Conservation (phyloP, 2,113 vertebrate species). For the Tapirus terrestris region DNA sequence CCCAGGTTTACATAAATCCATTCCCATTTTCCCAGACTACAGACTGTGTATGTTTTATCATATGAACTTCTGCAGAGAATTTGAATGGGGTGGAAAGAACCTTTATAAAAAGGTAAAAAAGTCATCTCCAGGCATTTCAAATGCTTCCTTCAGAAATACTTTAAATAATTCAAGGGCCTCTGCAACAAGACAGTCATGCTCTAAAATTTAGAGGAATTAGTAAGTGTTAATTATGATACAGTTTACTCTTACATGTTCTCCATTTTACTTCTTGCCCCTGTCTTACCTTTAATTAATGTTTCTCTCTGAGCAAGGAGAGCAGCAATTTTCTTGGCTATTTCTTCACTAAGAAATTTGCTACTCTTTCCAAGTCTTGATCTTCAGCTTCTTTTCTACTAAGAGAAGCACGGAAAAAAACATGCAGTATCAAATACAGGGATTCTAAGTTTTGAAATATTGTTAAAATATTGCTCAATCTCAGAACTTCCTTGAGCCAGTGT, state of each 20-base stretch:
- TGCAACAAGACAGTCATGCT: slow-evolving; percentile 27
- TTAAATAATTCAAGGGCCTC: slow-evolving; percentile 62
- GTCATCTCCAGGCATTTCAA: slow-evolving; percentile 42
- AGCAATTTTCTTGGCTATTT: slow-evolving; percentile 66
- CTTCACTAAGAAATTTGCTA: slow-evolving; percentile 47
- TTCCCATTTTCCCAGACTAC: neutral
- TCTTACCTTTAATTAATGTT: slow-evolving; percentile 70
- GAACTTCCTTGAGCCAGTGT: neutral
- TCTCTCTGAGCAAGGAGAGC: slow-evolving; percentile 43
- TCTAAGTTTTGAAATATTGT: neutral
- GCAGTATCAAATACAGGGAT: slow-evolving; percentile 1
- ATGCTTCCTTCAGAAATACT: slow-evolving; percentile 57
- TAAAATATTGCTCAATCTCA: neutral
- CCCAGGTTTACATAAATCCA: neutral
- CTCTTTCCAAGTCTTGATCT: slow-evolving; percentile 50
- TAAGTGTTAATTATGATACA: slow-evolving; percentile 63
- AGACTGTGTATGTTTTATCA: neutral
- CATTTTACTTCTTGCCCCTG: slow-evolving; percentile 31
- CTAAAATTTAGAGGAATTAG: slow-evolving; percentile 63
- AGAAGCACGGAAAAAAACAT: neutral
- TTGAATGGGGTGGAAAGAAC: neutral
- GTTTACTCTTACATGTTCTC: slow-evolving; percentile 53
- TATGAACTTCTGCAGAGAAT: neutral
- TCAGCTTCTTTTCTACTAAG: slow-evolving; percentile 38
- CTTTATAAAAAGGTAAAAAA: slow-evolving; percentile 57